These are phyloP conservation scores for Pipistrellus kuhlii DNA, from an alignment of 2,797 vertebrate species.

Conservation along the genomic window DNA sequence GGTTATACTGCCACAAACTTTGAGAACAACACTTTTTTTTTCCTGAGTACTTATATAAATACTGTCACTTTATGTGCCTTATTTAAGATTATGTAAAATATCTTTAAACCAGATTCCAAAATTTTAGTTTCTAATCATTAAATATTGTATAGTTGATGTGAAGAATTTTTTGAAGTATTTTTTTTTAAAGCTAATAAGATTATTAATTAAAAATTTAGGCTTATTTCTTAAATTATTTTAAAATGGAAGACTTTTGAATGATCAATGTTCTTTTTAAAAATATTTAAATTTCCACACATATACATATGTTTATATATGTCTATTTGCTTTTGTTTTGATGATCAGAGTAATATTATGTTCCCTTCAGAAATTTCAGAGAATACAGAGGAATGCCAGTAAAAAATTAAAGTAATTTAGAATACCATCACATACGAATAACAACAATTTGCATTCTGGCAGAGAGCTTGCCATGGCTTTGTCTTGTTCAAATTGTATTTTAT, in stretches of 20 bases:
- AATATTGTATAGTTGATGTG: background rate
- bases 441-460: conserved; percentile 21
- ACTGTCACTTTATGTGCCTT: conserved; percentile 6
- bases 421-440: background rate
- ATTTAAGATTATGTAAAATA: conserved; percentile 42
- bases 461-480: conserved; percentile 2
- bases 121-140: conserved; percentile 30
- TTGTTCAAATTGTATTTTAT: conserved; percentile 51
- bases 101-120: conserved; percentile 19
- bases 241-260: conserved; percentile 3
- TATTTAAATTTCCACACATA: background rate
- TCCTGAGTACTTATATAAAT: conserved; percentile 2
- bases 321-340: conserved; percentile 11
- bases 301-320: background rate
- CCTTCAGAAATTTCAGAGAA: conserved; percentile 48
- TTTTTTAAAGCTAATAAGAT: conserved; percentile 20
- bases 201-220: background rate
- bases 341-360: background rate
- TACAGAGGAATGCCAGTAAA: background rate
- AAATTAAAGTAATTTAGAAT: background rate
- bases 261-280: conserved; percentile 31
- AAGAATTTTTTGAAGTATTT: conserved; percentile 32
- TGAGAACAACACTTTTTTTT: background rate
- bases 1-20: background rate
- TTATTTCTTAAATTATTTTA: conserved; percentile 49